Evolutionary conservation across 2,888 invertebrate species (phyloP), one percentile per base, ranked within the genome.

Genomic region (Podotricha telesiphe): DNA sequence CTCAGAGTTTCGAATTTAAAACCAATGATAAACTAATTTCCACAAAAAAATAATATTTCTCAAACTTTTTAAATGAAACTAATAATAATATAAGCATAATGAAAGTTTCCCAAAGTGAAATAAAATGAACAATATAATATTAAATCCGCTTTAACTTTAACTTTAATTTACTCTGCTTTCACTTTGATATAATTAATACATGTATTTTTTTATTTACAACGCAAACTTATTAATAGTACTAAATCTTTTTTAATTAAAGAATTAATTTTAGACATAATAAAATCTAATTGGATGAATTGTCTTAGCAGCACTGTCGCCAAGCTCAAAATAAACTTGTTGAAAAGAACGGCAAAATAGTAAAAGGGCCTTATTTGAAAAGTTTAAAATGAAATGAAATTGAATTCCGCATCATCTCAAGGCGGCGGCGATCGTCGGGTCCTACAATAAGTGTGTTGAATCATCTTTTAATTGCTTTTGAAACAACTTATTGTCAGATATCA

Each of bases 391-490:
- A 53, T n/a, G n/a, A n/a, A 42, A 42, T n/a, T n/a, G n/a, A n/a
- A n/a, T 42, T 13, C 4, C 42, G 42, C 53, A 28, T 28, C n/a
- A 10, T 28, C 15, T 22, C 0, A 7, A 28, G 11, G 28, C n/a
- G 53, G n/a, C 28, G 8, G 10, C n/a, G 8, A 28, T 28, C 22
- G 8, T 15, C 28, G 28, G 28, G 28, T 28, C 28, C 6, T 37
- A 37, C 11, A 42, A 42, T 42, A 42, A 42, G 13, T 42, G 42
- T 11, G 37, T 37, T 37, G 13, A 42, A 42, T 15, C 28, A 53
- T n/a, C 15, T 28, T 53, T 15, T 53, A 28, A 28, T 53, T 53
- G 53, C 28, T 53, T 53, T 53, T 53, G 22, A 28, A 53, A 53
- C 22, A 15, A 8, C 7, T 51, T 51, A 15, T 22, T 51, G 22